A percentile compares a stretch with the other conserved stretches of the same genome.
phyloP scores from a whole-genome alignment of 92 coral and sea anemone species.

The Phenganax subtilis region DNA sequence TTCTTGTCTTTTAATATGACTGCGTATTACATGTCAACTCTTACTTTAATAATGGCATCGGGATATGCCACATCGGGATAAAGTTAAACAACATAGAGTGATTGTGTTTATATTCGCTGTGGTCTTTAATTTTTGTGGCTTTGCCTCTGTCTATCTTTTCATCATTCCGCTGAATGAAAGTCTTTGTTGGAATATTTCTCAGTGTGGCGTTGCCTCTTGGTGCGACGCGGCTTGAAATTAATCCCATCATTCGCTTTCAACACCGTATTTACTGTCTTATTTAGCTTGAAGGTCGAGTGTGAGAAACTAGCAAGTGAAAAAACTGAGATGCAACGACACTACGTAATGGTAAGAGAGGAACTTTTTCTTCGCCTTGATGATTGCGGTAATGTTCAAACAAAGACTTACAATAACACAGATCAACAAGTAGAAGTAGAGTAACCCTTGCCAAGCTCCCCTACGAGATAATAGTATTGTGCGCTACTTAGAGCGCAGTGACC shows the following conservation, averaged over 20 bases:
- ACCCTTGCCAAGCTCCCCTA: slow-evolving; percentile 36
- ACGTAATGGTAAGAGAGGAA: slow-evolving; percentile 78
- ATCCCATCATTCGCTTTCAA: slow-evolving; percentile 99
- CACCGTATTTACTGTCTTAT: slow-evolving; percentile 98
- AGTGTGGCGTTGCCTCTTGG: slow-evolving; percentile 27
- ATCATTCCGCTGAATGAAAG: not conserved
- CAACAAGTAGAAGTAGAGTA: slow-evolving; percentile 22
- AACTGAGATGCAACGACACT: slow-evolving; percentile 98
- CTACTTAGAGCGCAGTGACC: slow-evolving; percentile 33
- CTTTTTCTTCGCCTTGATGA: not conserved
- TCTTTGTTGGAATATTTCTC: slow-evolving; percentile 9
- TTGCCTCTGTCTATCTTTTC: slow-evolving; percentile 12
- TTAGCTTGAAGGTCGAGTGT: slow-evolving; percentile 98
- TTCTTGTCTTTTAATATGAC: slow-evolving; percentile 8
- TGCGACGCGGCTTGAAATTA: slow-evolving; percentile 94
- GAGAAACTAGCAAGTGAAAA: slow-evolving; percentile 99
- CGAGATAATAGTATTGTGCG: slow-evolving; percentile 39
- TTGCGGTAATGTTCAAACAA: not conserved
- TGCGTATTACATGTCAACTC: slow-evolving; percentile 16
- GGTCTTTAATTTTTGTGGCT: not conserved
- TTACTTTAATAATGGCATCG: slow-evolving; percentile 20
- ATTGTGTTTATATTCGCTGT: not conserved
- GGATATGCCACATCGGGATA: slow-evolving; percentile 1
- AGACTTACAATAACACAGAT: slow-evolving; percentile 19
- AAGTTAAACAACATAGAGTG: not conserved